Conservation (phyloP, 2,113 vertebrate genomes). For the Artemisiospiza belli region DNA sequence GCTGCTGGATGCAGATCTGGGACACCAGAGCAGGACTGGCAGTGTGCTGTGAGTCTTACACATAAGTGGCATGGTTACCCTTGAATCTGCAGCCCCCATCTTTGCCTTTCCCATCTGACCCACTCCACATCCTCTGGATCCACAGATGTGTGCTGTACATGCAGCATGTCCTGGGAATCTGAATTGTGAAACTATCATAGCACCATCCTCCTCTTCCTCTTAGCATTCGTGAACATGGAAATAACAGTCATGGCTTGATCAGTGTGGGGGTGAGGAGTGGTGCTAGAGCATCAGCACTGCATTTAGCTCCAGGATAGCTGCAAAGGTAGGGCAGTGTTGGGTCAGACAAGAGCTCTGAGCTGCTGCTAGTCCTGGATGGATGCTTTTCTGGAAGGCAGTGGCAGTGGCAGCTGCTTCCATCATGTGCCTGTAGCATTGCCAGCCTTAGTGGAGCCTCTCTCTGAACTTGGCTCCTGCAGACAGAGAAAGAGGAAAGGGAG, state of each 20-base stretch:
- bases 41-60: neutral
- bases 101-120: neutral
- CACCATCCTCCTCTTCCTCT: constrained; percentile 7
- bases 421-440: neutral
- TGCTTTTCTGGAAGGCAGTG: neutral
- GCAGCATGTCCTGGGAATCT: neutral
- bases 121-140: neutral
- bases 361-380: neutral
- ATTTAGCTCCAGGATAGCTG: neutral
- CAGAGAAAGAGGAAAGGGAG: neutral
- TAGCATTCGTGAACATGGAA: neutral
- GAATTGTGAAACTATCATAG: neutral
- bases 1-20: neutral
- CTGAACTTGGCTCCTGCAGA: neutral
- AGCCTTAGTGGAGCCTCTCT: neutral
- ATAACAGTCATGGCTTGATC: neutral
- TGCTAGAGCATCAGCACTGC: neutral
- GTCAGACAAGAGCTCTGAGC: neutral
- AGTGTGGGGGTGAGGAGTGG: neutral
- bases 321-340: neutral
- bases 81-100: neutral
- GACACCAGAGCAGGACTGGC: neutral
- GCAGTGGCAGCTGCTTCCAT: neutral
- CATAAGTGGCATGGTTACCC: rapidly evolving
- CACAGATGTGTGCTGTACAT: neutral